phyloP scores from a whole-genome alignment of 2,797 vertebrate genomes.

The Pseudomugil gertrudae region DNA sequence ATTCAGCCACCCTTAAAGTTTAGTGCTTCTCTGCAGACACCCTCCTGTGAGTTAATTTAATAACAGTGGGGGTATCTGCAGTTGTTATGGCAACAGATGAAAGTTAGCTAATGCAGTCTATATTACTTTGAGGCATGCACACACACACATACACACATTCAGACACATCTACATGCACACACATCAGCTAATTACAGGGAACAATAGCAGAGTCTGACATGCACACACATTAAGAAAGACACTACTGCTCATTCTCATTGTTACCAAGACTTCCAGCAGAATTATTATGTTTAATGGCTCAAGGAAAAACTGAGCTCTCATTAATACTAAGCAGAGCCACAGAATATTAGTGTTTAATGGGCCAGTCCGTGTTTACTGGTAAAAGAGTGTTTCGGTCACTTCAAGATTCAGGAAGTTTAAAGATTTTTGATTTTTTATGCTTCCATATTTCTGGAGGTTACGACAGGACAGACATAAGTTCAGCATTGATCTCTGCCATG shows the following conservation, averaged over 20 bases:
- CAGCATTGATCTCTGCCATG: slow-evolving; percentile 21
- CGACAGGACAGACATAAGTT: slow-evolving; percentile 6
- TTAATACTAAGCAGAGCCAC: slow-evolving; percentile 39
- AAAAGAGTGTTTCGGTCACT: background rate
- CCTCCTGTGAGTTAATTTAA: slow-evolving; percentile 23
- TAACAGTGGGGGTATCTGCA: slow-evolving; percentile 37
- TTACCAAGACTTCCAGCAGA: slow-evolving; percentile 29
- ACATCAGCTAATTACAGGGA: slow-evolving; percentile 53
- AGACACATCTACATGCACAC: slow-evolving; percentile 7
- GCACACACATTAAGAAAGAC: slow-evolving; percentile 20
- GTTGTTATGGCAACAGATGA: slow-evolving; percentile 81
- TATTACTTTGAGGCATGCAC: slow-evolving; percentile 33
- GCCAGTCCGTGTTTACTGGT: slow-evolving; percentile 25
- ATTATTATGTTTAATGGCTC: slow-evolving; percentile 61
- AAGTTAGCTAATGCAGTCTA: slow-evolving; percentile 45
- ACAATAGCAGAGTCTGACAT: slow-evolving; percentile 21
- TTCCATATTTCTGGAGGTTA: slow-evolving; percentile 27
- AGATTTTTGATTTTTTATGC: slow-evolving; percentile 29
- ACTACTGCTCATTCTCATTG: slow-evolving; percentile 34
- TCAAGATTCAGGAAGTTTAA: slow-evolving; percentile 14
- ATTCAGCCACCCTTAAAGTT: slow-evolving; percentile 22
- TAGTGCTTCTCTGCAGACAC: slow-evolving; percentile 17
- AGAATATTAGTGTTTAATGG: slow-evolving; percentile 49
- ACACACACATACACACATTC: slow-evolving; percentile 8
- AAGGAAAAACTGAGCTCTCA: slow-evolving; percentile 43